These are phyloP conservation scores for Epinephelus coioides DNA, from an alignment of 2,797 vertebrate species.

Conservation along the genomic window DNA sequence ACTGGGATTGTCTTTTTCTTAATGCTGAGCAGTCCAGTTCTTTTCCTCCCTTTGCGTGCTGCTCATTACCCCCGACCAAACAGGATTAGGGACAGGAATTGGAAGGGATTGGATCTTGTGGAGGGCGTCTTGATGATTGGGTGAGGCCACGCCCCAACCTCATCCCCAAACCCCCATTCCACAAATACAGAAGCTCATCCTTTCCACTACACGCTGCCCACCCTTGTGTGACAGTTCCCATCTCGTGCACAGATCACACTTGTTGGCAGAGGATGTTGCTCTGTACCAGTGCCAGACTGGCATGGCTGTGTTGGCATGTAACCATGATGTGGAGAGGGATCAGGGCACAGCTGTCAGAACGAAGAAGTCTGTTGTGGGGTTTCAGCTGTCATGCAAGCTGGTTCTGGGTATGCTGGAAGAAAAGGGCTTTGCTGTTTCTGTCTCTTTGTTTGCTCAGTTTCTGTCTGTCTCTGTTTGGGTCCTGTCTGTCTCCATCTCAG, in stretches of 20 bases:
- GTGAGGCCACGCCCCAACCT: slow-evolving; percentile 26
- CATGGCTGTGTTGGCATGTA: slow-evolving; percentile 50
- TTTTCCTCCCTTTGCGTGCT: slow-evolving; percentile 46
- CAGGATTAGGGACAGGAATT: slow-evolving; percentile 50
- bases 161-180: not conserved
- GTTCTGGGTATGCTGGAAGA: slow-evolving; percentile 37
- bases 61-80: slow-evolving; percentile 60
- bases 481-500: slow-evolving; percentile 37
- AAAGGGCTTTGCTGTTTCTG: slow-evolving; percentile 50
- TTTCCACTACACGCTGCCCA: slow-evolving; percentile 30
- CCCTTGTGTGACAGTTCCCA: slow-evolving; percentile 21
- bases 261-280: slow-evolving; percentile 48
- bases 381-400: slow-evolving; percentile 50
- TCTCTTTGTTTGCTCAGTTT: slow-evolving; percentile 43
- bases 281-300: slow-evolving; percentile 55
- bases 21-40: slow-evolving; percentile 30
- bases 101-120: slow-evolving; percentile 27
- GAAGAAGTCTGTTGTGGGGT: slow-evolving; percentile 38
- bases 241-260: slow-evolving; percentile 52
- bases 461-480: slow-evolving; percentile 42
- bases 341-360: slow-evolving; percentile 66
- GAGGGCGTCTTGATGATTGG: slow-evolving; percentile 62
- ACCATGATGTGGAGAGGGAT: slow-evolving; percentile 52
- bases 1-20: slow-evolving; percentile 34
- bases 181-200: slow-evolving; percentile 45